Base-by-base conservation (phyloP, 2,113 vertebrate species). In the Polyodon spathula region DNA sequence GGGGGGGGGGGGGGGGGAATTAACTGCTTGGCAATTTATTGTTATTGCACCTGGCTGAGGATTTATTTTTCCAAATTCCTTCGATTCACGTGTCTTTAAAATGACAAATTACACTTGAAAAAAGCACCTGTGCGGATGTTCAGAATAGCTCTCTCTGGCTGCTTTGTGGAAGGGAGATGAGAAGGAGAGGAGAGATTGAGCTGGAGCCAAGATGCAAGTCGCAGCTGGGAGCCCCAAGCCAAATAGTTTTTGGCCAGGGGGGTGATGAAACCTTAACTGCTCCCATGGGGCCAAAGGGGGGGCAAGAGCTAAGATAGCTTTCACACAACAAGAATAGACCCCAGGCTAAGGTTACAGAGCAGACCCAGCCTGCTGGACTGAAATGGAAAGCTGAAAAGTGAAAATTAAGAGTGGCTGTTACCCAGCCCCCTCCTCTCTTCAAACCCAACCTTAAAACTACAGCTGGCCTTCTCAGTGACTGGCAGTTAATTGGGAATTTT, bases 301-400 rank as follows among this genome's bases (percentile, higher is more conserved):
- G 61, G 63, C 65, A 52, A 56, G 67, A 66, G 63, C 69, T 64
- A 77, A 77, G 82, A 84, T 74, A 76, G 68, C 67, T 66, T 73
- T 27, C 1, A 54, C 27, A 12, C 14, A 75, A 71, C 68, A 73
- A 72, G 78, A 86, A 88, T 81, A 89, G 83, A 78, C 48, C 40
- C 4, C 4, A 8, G 43, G 65, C 39, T 79, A 56, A 54, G 67
- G 65, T 78, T 76, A 76, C 77, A 38, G 62, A 58, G 54, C 60
- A 38, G 56, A 12, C 38, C 41, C 1, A 2, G 65, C 48, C 58
- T 3, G 0, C 39, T 48, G 53, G 76, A 73, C 73, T 59, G 56
- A 84, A 84, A 86, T 74, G 78, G 74, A 80, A 75, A 84, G 79
- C 77, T 74, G 71, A 64, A 73, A 76, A 73, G 61, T 43, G 64